phyloP scores from a whole-genome alignment of 2,888 invertebrate genomes.

The Oligia fasciuncula region DNA sequence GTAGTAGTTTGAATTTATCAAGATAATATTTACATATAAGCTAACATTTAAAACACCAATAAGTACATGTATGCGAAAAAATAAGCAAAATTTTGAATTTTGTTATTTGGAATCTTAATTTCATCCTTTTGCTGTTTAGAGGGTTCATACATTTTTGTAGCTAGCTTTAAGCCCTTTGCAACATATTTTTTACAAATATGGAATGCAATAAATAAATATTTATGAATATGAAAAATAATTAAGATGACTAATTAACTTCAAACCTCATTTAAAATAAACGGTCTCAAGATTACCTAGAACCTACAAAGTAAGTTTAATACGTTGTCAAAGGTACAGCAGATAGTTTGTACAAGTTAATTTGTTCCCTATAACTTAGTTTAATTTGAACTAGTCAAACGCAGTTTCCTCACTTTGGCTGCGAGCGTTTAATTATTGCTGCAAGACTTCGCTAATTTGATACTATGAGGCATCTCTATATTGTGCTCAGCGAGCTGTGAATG shows the following conservation, averaged over 20 bases:
- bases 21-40: too few relatives aligned
- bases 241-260: background rate
- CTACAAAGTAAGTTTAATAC: slow-evolving; percentile 60
- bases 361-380: slow-evolving; percentile 83
- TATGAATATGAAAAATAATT: background rate
- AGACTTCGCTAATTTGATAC: slow-evolving; percentile 85
- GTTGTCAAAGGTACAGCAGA: slow-evolving; percentile 69
- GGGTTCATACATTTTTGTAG: too few relatives aligned
- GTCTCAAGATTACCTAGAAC: slow-evolving; percentile 4
- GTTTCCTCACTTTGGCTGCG: slow-evolving; percentile 74
- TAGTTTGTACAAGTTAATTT: slow-evolving; percentile 80
- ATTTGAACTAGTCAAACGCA: slow-evolving; percentile 84
- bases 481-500: slow-evolving; percentile 71
- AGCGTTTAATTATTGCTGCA: slow-evolving; percentile 84
- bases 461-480: slow-evolving; percentile 78
- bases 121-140: too few relatives aligned
- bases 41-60: too few relatives aligned
- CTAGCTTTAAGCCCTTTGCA: too few relatives aligned
- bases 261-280: background rate
- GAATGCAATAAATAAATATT: too few relatives aligned
- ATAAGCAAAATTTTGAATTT: too few relatives aligned
- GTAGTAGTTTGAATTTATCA: too few relatives aligned
- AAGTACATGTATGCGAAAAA: too few relatives aligned
- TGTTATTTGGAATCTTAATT: too few relatives aligned
- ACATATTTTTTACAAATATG: too few relatives aligned